phyloP scores from a whole-genome alignment of 2,888 invertebrate species.

The Cyaniris semiargus region DNA sequence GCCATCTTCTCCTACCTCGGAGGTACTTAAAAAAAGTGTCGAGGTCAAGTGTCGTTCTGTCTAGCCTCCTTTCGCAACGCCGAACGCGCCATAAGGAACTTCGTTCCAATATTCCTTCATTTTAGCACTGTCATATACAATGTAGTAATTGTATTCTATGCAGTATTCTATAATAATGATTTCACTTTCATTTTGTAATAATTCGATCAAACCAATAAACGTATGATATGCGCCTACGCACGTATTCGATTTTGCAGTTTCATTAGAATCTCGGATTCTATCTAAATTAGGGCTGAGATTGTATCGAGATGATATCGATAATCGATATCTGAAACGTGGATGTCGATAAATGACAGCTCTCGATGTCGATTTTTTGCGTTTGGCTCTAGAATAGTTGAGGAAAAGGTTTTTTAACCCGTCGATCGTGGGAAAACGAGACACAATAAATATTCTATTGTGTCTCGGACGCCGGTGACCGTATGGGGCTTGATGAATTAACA shows the following conservation, averaged over 20 bases:
- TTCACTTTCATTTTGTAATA: constrained; percentile 8
- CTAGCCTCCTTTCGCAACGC: too few species aligned
- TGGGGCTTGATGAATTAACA: too few species aligned
- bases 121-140: neutral
- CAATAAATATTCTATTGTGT: too few species aligned
- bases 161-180: neutral
- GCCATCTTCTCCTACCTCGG: too few species aligned
- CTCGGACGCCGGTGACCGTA: too few species aligned
- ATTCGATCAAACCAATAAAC: constrained; percentile 30
- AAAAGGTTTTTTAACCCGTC: too few species aligned
- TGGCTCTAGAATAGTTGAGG: neutral
- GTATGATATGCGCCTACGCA: constrained; percentile 29
- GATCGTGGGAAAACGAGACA: too few species aligned
- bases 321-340: neutral
- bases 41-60: too few species aligned
- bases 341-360: neutral
- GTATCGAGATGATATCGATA: neutral
- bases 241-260: constrained; percentile 37
- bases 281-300: constrained; percentile 31
- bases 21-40: too few species aligned
- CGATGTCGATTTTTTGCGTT: neutral
- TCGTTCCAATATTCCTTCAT: neutral
- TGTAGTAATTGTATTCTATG: neutral
- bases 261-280: constrained; percentile 39
- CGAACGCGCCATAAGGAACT: too few species aligned